Percentiles rank a stretch among this genome's conserved stretches.
Conservation (phyloP, 2,797 vertebrate genomes). For the Dendrocincla tyrannina region DNA sequence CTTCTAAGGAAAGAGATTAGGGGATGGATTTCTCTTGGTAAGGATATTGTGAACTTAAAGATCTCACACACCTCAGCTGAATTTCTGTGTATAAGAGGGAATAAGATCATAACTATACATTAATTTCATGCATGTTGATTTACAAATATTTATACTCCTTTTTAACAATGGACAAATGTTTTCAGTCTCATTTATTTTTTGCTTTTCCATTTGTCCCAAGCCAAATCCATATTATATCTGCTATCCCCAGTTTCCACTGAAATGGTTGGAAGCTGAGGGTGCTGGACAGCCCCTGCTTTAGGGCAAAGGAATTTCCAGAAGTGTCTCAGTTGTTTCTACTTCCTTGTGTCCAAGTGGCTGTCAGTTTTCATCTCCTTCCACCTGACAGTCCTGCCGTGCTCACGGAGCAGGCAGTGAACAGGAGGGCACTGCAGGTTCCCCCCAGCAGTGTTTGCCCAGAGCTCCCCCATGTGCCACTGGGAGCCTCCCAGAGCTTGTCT, state of each 20-base stretch:
- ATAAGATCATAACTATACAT: neutral
- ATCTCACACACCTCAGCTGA: neutral
- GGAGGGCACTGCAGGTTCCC: neutral
- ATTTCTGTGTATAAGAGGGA: neutral
- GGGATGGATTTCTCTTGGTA: neutral
- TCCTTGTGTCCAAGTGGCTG: neutral
- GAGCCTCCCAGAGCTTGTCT: neutral
- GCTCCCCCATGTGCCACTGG: neutral
- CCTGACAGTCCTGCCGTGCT: neutral
- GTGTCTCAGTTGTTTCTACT: neutral
- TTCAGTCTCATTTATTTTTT: neutral
- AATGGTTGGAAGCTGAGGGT: neutral
- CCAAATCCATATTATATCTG: fast-evolving
- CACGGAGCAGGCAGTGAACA: neutral
- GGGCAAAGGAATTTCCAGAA: neutral
- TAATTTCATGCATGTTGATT: neutral
- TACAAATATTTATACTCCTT: neutral
- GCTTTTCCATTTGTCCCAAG: fast-evolving
- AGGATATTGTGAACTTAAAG: neutral
- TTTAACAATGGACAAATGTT: neutral
- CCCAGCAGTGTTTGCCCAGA: neutral
- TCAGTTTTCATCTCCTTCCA: neutral
- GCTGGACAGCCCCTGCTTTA: neutral
- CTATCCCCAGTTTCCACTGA: neutral
- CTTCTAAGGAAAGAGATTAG: neutral